phyloP scores from a whole-genome alignment of 2,113 vertebrate genomes.

The Coptodon rendalli region DNA sequence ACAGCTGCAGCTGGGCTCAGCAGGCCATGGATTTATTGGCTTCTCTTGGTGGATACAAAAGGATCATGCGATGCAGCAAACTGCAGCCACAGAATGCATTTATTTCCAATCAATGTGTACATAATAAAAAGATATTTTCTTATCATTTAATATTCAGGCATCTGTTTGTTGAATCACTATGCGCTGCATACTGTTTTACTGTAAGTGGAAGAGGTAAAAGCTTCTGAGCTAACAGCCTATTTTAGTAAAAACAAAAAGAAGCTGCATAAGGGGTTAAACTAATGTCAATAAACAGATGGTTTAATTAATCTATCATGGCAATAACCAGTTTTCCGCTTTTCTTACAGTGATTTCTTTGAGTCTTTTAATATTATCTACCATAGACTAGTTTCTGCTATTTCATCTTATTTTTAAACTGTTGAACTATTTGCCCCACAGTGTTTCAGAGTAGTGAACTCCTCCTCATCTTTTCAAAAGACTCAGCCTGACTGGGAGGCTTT shows the following conservation, averaged over 20 bases:
- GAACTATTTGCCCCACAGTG: not conserved
- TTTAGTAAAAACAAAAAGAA: not conserved
- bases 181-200: not conserved
- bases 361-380: not conserved
- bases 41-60: not conserved
- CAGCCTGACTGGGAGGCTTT: not conserved
- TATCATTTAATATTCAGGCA: not conserved
- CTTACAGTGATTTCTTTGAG: not conserved
- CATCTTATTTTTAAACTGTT: not conserved
- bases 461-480: not conserved
- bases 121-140: not conserved
- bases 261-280: not conserved
- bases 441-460: not conserved
- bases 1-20: conserved; percentile 43
- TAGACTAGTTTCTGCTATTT: not conserved
- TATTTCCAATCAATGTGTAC: not conserved
- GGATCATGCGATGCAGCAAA: not conserved
- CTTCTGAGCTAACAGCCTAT: not conserved
- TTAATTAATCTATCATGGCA: not conserved
- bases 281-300: not conserved
- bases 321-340: not conserved
- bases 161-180: not conserved
- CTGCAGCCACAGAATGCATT: not conserved
- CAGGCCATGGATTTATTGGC: not conserved
- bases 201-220: not conserved